Evolutionary conservation across 2,113 vertebrate genomes (phyloP), one percentile per base, ranked within the genome.

Genomic region (Steatornis caripensis): DNA sequence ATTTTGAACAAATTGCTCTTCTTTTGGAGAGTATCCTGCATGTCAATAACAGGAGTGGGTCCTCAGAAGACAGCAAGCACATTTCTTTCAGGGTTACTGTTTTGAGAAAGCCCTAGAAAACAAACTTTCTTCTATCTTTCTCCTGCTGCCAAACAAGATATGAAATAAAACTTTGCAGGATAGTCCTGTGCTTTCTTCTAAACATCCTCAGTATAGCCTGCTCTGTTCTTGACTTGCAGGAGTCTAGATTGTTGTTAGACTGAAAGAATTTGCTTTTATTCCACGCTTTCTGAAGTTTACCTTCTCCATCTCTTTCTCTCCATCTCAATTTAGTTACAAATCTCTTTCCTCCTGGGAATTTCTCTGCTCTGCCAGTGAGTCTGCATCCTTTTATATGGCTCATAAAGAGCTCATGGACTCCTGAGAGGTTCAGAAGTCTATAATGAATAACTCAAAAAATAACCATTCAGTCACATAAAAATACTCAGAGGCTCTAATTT

Each of bases 381-480:
- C 80, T 84, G 53, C 74, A 64, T 87, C 61, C 80, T 87, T 96
- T 95, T 69, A 79, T 93, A 82, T 37, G 26, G 76, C 27, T 92
- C 54, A 92, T 77, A 94, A 95, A 97, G 84, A 89, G 65, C 77
- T 94, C 60, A 9, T 12, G 36, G 83, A 71, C 65, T 92, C 87
- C 81, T 82, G 86, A 66, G 86, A 76, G 45, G 74, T 92, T 95
- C 80, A 89, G 61, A 90, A 72, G 34, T 79, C 95, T 75, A 30
- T 71, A 79, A 95, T 87, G 69, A 96, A 89, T 92, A 89, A 92
- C 80, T 76, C 43, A 82, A 75, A 91, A 95, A 94, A 80, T 24
- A 94, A 92, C 91, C 17, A 89, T 69, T 95, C 53, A 45, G 65
- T 30, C 10, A 3, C 2, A 6, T 69, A 89, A 83, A 84, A 95